Evolutionary conservation across 2,797 vertebrate species (phyloP), one percentile per base, ranked within the genome.

Genomic region (Takifugu rubripes): DNA sequence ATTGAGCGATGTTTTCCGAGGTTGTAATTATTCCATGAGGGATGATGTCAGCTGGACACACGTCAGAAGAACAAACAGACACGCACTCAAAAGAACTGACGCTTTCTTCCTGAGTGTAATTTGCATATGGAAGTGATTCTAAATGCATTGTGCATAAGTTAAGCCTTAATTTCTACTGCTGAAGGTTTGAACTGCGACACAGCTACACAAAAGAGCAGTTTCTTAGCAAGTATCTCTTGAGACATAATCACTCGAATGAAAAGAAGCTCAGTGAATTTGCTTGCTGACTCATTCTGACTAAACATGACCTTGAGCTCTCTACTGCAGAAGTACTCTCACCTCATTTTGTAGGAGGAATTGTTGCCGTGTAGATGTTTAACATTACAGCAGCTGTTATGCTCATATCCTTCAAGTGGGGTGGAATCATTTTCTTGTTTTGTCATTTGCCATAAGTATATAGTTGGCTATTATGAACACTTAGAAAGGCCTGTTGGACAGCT

Each of bases 131-230:
- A 68, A 77, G 50, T 79, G 69, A 78, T 79, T 83, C 68, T 69
- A 62, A 73, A 72, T 40, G 15, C 12, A 62, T 66, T 56, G 72
- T 74, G 80, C 64, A 75, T 80, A 81, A 75, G 5, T 73, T 81
- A 63, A 69, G 59, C 67, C 77, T 78, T 82, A 82, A 81, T 83
- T 64, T 21, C 77, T 66, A 64, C 77, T 82, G 70, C 68, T 56
- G 68, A 67, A 70, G 69, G 81, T 78, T 85, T 81, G 74, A 64
- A 61, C 70, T 74, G 75, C 86, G 63, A 52, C 68, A 77, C 74
- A 68, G 74, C 59, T 58, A 45, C 59, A 65, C 61, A 68, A 58
- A 79, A 59, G 72, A 82, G 66, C 64, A 5, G 49, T 62, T 70
- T 74, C 57, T 56, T 33, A 69, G 55, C 74, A 72, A 74, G 74